Conservation (phyloP, 2,888 invertebrate genomes). For the Rosalia funebris region DNA sequence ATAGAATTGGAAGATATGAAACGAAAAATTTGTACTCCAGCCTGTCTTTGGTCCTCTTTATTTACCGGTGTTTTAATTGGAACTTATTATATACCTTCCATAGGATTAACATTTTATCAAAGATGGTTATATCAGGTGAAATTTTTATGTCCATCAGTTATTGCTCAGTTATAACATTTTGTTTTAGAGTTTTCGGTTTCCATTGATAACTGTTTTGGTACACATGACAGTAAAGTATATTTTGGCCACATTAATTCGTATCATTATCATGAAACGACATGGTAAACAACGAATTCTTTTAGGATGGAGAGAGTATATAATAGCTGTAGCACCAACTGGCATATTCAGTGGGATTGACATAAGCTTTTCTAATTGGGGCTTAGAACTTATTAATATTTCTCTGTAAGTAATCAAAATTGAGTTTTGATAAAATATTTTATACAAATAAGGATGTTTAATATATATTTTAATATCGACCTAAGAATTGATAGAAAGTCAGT, state of each 20-base stretch:
- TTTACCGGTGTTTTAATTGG: slow-evolving; percentile 71
- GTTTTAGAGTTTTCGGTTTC: slow-evolving; percentile 83
- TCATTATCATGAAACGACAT: slow-evolving; percentile 66
- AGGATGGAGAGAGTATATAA: slow-evolving; percentile 80
- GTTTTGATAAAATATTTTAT: too few relatives aligned
- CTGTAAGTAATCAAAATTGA: slow-evolving; percentile 77
- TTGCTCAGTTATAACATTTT: too few relatives aligned
- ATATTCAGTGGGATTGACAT: slow-evolving; percentile 96
- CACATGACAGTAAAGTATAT: slow-evolving; percentile 91
- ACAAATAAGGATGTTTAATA: too few relatives aligned
- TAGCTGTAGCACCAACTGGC: slow-evolving; percentile 85
- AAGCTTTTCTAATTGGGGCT: slow-evolving; percentile 97
- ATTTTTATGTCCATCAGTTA: too few relatives aligned
- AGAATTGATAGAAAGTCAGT: too few relatives aligned
- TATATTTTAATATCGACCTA: too few relatives aligned
- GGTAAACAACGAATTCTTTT: slow-evolving; percentile 76
- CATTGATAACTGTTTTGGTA: slow-evolving; percentile 88
- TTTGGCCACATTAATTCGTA: slow-evolving; percentile 78
- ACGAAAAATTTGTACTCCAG: slow-evolving; percentile 54
- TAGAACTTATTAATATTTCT: slow-evolving; percentile 93
- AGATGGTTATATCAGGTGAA: slow-evolving; percentile 87
- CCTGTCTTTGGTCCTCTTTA: slow-evolving; percentile 60
- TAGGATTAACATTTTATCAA: slow-evolving; percentile 97
- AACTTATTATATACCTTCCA: slow-evolving; percentile 90
- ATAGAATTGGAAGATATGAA: slow-evolving; percentile 56